These are phyloP conservation scores for Gadus chalcogrammus DNA, from an alignment of 2,113 vertebrate species.

Conservation along the genomic window DNA sequence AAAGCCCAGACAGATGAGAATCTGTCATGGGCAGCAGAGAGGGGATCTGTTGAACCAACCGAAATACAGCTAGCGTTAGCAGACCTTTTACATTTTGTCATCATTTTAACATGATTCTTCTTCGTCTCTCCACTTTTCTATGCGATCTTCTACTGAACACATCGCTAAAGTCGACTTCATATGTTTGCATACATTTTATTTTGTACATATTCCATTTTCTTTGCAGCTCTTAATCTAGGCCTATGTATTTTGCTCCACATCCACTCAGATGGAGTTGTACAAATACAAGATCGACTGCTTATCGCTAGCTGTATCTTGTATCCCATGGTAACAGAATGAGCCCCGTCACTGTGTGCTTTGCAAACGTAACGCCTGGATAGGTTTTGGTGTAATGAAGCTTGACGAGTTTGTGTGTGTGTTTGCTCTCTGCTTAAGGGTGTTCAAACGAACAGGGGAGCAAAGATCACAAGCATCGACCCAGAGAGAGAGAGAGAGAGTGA, in stretches of 20 bases:
- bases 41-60: constrained; percentile 62
- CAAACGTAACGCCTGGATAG: constrained; percentile 56
- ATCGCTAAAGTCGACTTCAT: not conserved
- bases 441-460: constrained; percentile 61
- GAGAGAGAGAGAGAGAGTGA: not conserved
- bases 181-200: not conserved
- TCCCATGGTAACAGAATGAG: constrained; percentile 24
- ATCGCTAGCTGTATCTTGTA: constrained; percentile 34
- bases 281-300: constrained; percentile 25
- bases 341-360: constrained; percentile 61
- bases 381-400: constrained; percentile 61
- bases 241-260: constrained; percentile 6
- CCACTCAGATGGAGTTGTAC: constrained; percentile 2
- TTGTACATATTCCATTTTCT: constrained; percentile 5
- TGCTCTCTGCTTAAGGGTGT: constrained; percentile 59
- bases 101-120: not conserved
- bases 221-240: constrained; percentile 2
- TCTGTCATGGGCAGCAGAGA: constrained; percentile 51
- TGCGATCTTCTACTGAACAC: not conserved
- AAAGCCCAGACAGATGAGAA: constrained; percentile 68
- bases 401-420: constrained; percentile 58
- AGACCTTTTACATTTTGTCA: constrained; percentile 32
- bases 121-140: too few species aligned
- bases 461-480: constrained; percentile 46
- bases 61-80: constrained; percentile 28